Evolutionary conservation across 2,113 vertebrate species (phyloP), one percentile per base, ranked within the genome.

Genomic region (Rhipidura dahli): DNA sequence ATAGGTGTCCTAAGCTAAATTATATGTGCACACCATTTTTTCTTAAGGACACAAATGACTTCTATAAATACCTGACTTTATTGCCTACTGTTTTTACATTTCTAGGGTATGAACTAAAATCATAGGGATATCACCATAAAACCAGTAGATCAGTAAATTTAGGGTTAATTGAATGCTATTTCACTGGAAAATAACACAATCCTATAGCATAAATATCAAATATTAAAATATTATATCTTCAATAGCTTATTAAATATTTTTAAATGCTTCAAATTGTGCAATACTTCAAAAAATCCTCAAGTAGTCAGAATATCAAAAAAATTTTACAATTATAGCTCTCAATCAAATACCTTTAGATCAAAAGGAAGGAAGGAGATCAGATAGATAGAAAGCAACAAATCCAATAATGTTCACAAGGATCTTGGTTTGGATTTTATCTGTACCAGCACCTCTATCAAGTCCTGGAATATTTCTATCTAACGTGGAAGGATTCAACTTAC

Each of bases 321-420:
- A 51, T n/a, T 94, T 95, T 94, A 83, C 50, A 94, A 81, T 94
- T 81, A 80, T 15, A 93, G 20, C 19, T 75, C 91, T 83, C 78
- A 91, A 50, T 81, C 77, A 91, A 95, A 84, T 51, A 54, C n/a
- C 35, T 95, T 86, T 71, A 37, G 66, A 47, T 73, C 68, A 92
- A 89, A 83, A 91, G 71, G 45, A 89, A 92, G 50, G 56, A 79
- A 85, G 15, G 50, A 97, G 83, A 91, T 86, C 71, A 84, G 33
- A 50, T 40, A 69, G 59, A 73, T 13, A 56, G 73, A 93, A 85
- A 94, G 77, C 30, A 90, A 86, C 89, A 75, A 72, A 94, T 94
- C 66, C 12, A 83, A 70, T 71, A 59, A 33, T 47, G 15, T 18
- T 87, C 20, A 26, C 0, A 1, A 44, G 20, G 31, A 64, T 83